Percentiles rank a stretch among this genome's conserved stretches.
Conservation (phyloP, 2,797 vertebrate species). For the Novumbra hubbsi region DNA sequence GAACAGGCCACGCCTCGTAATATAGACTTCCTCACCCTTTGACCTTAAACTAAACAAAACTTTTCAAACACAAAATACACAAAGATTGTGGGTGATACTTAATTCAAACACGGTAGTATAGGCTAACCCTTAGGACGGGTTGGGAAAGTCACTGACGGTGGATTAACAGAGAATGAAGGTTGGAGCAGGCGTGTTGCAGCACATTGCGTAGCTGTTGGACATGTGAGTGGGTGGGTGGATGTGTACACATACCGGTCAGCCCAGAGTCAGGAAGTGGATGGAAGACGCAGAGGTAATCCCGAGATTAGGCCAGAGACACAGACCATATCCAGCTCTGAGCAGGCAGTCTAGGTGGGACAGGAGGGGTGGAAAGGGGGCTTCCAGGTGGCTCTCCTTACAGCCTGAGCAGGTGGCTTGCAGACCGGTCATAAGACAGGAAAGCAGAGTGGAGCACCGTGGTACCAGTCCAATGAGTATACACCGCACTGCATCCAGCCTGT, state of each 20-base stretch:
- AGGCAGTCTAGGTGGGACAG: not conserved
- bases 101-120: not conserved
- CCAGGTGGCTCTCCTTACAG: slow-evolving; percentile 23
- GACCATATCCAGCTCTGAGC: slow-evolving; percentile 14
- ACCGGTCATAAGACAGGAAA: slow-evolving; percentile 17
- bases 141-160: not conserved
- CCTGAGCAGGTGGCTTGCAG: not conserved
- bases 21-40: slow-evolving; percentile 41
- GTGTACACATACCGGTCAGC: slow-evolving; percentile 19
- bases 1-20: slow-evolving; percentile 50
- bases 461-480: slow-evolving; percentile 1
- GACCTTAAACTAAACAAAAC: slow-evolving; percentile 17
- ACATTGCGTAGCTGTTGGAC: not conserved
- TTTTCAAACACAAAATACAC: not conserved
- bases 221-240: not conserved
- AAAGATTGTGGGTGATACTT: not conserved
- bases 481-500: no score
- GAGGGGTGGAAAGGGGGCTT: not conserved
- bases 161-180: not conserved
- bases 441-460: slow-evolving; percentile 14
- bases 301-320: slow-evolving; percentile 24
- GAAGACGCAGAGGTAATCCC: slow-evolving; percentile 13
- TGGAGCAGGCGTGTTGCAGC: not conserved
- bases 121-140: not conserved
- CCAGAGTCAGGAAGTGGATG: slow-evolving; percentile 26